Conservation (phyloP, 1,140 invertebrate genomes). For the Bombus ignitus region DNA sequence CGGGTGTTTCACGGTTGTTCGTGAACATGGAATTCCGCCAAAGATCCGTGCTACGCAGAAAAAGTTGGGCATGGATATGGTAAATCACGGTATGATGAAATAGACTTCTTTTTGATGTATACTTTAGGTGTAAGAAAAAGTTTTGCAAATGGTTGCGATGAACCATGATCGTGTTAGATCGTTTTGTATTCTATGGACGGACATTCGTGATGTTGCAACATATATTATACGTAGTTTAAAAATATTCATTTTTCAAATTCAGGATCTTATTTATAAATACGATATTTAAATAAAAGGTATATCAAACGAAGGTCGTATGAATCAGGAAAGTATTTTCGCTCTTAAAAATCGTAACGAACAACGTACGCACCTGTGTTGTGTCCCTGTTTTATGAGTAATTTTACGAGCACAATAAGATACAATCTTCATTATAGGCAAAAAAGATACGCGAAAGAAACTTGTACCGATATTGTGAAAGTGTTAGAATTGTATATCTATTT, state of each 20-base stretch:
- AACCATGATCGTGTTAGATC: background rate
- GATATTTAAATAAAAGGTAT: background rate
- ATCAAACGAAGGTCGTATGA: background rate
- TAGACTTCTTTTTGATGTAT: background rate
- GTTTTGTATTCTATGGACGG: background rate
- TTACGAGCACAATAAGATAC: slow-evolving; percentile 1
- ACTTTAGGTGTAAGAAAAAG: background rate
- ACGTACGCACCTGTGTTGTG: background rate
- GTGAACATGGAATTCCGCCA: too few relatives aligned
- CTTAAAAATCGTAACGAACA: background rate
- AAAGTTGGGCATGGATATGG: background rate
- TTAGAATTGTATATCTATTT: background rate
- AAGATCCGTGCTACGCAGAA: too few relatives aligned
- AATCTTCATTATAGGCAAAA: background rate
- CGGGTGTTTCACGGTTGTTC: too few relatives aligned
- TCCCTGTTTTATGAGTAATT: background rate
- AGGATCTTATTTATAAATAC: too few relatives aligned
- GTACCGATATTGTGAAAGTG: background rate
- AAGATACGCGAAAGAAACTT: background rate
- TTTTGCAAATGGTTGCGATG: background rate
- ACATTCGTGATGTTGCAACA: too few relatives aligned
- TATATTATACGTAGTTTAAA: background rate
- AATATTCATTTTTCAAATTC: background rate
- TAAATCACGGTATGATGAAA: background rate
- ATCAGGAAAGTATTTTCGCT: background rate